phyloP scores from a whole-genome alignment of 2,113 vertebrate genomes.

The Malaclemys terrapin region DNA sequence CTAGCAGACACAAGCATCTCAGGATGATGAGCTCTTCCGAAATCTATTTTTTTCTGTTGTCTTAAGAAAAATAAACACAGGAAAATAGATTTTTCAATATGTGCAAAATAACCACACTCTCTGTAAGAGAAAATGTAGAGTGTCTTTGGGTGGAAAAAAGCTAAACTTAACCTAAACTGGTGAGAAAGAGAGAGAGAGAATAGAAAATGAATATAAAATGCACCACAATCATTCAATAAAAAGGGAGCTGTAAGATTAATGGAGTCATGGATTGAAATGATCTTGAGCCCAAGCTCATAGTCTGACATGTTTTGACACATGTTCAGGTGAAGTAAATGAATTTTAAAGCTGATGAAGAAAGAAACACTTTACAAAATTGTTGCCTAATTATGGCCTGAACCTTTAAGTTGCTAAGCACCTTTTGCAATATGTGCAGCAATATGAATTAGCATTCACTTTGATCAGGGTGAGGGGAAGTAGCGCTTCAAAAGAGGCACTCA shows the following conservation, averaged over 20 bases:
- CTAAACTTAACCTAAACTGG: constrained; percentile 46
- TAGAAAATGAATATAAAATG: constrained; percentile 39
- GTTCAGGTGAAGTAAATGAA: constrained; percentile 44
- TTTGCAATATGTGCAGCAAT: neutral
- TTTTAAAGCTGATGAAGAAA: constrained; percentile 56
- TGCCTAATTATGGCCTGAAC: neutral
- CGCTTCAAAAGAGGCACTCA: accelerated
- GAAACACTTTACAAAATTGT: constrained; percentile 13
- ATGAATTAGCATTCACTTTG: neutral
- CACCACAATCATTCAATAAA: constrained; percentile 62
- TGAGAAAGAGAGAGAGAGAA: neutral
- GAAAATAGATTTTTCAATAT: constrained; percentile 62
- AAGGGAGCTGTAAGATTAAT: constrained; percentile 63
- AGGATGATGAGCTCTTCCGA: neutral
- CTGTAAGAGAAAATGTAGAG: constrained; percentile 44
- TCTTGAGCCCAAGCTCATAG: constrained; percentile 59
- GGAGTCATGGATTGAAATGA: constrained; percentile 46
- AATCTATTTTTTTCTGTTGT: constrained; percentile 33
- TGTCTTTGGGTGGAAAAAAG: constrained; percentile 30
- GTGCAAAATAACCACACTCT: constrained; percentile 52
- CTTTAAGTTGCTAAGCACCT: accelerated
- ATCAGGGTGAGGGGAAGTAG: neutral
- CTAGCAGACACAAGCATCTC: neutral
- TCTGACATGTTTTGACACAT: constrained; percentile 68
- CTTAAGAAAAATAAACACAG: neutral